Evolutionary conservation across 2,888 invertebrate species (phyloP).

Genomic region (Heliconius sara): DNA sequence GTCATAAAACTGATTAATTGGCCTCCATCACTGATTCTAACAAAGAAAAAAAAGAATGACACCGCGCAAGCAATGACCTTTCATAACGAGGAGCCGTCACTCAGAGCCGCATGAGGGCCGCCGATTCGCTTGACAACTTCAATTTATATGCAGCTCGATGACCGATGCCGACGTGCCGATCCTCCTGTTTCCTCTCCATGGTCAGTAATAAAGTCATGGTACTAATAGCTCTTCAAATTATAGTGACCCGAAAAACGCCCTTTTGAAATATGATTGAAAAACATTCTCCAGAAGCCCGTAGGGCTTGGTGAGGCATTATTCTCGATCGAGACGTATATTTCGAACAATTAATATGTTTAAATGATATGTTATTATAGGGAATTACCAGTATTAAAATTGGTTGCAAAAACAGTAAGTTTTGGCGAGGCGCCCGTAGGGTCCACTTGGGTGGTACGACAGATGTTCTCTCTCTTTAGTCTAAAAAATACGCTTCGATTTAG

Average conservation of each 20-base stretch:
- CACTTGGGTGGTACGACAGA: conserved; percentile 71
- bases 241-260: conserved; percentile 27
- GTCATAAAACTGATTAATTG: conserved; percentile 81
- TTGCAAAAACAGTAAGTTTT: conserved; percentile 42
- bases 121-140: conserved; percentile 65
- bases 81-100: conserved; percentile 78
- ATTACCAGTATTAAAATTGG: conserved; percentile 46
- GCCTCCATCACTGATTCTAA: conserved; percentile 62
- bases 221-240: conserved; percentile 51
- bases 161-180: conserved; percentile 58
- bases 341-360: conserved; percentile 48
- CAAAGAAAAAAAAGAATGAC: conserved; percentile 61
- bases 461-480: conserved; percentile 60
- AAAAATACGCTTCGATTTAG: conserved; percentile 70
- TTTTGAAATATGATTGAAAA: conserved; percentile 28
- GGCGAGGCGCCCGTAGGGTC: conserved; percentile 43
- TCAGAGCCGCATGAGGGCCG: conserved; percentile 57
- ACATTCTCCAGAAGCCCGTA: conserved; percentile 21
- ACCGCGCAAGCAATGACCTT: conserved; percentile 72
- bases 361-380: conserved; percentile 46
- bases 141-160: conserved; percentile 74
- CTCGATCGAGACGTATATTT: conserved; percentile 40
- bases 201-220: conserved; percentile 60
- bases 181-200: conserved; percentile 58
- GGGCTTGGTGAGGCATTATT: conserved; percentile 31